Evolutionary conservation across 2,888 invertebrate species (phyloP).

Genomic region (Rhorus exstirpatorius): DNA sequence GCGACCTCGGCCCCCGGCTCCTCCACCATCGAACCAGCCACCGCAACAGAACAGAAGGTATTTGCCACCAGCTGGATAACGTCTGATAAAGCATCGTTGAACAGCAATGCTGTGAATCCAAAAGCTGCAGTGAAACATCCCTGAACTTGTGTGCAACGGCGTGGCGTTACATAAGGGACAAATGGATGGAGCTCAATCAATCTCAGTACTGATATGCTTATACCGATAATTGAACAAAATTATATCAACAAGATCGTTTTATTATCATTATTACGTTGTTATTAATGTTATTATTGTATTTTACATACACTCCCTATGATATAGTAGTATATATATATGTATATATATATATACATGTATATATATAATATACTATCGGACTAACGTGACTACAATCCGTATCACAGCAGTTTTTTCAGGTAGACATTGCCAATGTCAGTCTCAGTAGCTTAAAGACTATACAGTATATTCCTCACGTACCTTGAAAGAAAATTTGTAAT

Average conservation of each 20-base stretch:
- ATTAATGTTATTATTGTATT: conserved; percentile 52
- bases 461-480: conserved; percentile 4
- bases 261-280: conserved; percentile 5
- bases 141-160: background rate
- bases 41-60: conserved; percentile 65
- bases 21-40: conserved; percentile 61
- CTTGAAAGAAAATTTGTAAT: background rate
- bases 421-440: conserved; percentile 83
- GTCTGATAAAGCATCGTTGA: conserved; percentile 1
- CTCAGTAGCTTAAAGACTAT: conserved; percentile 78
- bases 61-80: conserved; percentile 68
- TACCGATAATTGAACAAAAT: background rate
- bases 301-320: conserved; percentile 77
- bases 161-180: too few species aligned
- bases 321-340: conserved; percentile 56
- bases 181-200: too few species aligned
- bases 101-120: background rate
- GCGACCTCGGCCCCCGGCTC: conserved; percentile 57
- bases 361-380: conserved; percentile 63
- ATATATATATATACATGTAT: too few species aligned
- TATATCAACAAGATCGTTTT: conserved; percentile 49
- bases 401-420: conserved; percentile 84
- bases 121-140: conserved; percentile 7
- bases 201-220: background rate
- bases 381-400: conserved; percentile 82